Percentiles rank a stretch among this genome's conserved stretches.
phyloP scores from a whole-genome alignment of 2,888 invertebrate genomes.

The Tryphoninae sp. region DNA sequence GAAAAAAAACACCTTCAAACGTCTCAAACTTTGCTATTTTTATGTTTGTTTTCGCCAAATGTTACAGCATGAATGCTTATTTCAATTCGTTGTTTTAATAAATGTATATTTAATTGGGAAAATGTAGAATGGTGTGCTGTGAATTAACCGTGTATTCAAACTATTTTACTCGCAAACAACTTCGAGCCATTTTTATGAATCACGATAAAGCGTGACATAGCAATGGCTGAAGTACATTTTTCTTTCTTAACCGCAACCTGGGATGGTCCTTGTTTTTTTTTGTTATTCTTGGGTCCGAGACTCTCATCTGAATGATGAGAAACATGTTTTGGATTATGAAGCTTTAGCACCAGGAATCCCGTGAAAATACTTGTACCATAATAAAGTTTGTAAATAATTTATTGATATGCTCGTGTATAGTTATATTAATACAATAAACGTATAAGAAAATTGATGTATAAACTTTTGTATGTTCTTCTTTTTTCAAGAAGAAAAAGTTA shows the following conservation, averaged over 20 bases:
- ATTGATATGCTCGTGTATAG: slow-evolving; percentile 76
- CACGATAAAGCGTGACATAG: neutral
- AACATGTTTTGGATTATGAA: slow-evolving; percentile 6
- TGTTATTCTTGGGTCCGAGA: slow-evolving; percentile 14
- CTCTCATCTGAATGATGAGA: neutral
- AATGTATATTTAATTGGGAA: neutral
- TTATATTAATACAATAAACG: slow-evolving; percentile 75
- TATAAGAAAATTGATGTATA: slow-evolving; percentile 71
- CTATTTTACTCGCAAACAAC: neutral
- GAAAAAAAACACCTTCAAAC: slow-evolving; percentile 6
- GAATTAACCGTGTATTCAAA: neutral
- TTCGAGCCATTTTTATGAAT: neutral
- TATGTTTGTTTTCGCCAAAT: neutral
- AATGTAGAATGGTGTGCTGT: neutral
- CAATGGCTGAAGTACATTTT: slow-evolving; percentile 8
- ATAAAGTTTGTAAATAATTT: slow-evolving; percentile 80
- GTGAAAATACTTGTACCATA: slow-evolving; percentile 64
- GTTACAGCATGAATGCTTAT: slow-evolving; percentile 22
- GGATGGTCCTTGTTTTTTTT: slow-evolving; percentile 44
- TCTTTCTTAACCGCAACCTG: slow-evolving; percentile 6
- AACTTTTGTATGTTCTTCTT: slow-evolving; percentile 38
- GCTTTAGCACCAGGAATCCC: slow-evolving; percentile 33
- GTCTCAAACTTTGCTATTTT: neutral
- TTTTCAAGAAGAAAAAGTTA: slow-evolving; percentile 29
- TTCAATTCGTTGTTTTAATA: neutral